These are phyloP conservation scores for Tolypeutes matacus DNA, from an alignment of 2,797 vertebrate species.

Conservation along the genomic window DNA sequence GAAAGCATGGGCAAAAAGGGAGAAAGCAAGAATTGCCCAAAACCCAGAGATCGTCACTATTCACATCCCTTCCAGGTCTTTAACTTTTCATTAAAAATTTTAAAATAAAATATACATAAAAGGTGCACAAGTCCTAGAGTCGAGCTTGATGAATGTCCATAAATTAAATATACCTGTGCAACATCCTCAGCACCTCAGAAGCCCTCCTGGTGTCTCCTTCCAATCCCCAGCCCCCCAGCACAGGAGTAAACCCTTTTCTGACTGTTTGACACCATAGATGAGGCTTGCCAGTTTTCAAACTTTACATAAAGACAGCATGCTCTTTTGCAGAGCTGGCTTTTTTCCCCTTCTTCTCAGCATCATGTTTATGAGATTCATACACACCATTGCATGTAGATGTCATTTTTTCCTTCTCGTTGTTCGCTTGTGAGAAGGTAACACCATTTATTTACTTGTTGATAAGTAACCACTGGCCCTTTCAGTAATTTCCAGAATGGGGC, in stretches of 20 bases:
- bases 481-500: neutral
- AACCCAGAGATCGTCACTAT: neutral
- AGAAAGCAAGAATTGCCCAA: neutral
- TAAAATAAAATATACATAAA: neutral
- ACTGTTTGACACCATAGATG: too few species aligned
- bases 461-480: neutral
- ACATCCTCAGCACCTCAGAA: fast-evolving
- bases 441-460: neutral
- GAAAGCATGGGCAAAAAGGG: neutral
- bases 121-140: neutral
- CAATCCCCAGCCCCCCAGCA: fast-evolving
- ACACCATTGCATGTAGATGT: fast-evolving
- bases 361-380: neutral
- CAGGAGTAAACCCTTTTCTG: too few species aligned
- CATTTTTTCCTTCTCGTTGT: fast-evolving
- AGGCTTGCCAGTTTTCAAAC: neutral
- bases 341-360: fast-evolving
- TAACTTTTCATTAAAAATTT: neutral
- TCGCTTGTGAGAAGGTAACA: fast-evolving
- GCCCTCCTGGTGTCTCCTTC: fast-evolving
- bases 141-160: neutral
- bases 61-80: neutral
- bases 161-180: neutral
- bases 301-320: fast-evolving
- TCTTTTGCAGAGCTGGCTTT: neutral